phyloP scores from a whole-genome alignment of 1,140 invertebrate genomes.

The Cecropterus lyciades region DNA sequence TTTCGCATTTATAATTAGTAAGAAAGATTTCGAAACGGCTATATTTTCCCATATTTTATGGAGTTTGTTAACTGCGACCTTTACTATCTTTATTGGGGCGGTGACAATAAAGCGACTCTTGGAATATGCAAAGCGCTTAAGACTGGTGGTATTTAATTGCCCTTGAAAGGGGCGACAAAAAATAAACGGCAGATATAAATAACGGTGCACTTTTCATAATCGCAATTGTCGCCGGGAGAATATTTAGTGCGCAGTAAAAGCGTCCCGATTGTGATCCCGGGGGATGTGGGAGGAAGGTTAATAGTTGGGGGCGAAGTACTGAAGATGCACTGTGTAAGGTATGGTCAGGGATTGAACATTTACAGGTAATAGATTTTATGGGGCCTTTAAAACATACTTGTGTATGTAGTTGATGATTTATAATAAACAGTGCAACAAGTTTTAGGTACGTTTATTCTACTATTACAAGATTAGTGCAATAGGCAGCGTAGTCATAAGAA shows the following conservation, averaged over 20 bases:
- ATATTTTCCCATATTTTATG: conserved; percentile 38
- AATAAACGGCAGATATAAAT: conserved; percentile 80
- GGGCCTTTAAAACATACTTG: too few relatives aligned
- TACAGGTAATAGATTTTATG: conserved; percentile 16
- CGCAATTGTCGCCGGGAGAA: conserved; percentile 83
- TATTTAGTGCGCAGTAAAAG: conserved; percentile 83
- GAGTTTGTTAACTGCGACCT: conserved; percentile 53
- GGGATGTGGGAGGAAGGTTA: conserved; percentile 55
- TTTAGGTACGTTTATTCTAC: too few relatives aligned
- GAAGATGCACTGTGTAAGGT: conserved; percentile 15
- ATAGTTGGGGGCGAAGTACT: conserved; percentile 56
- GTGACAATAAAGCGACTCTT: conserved; percentile 62
- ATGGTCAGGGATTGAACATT: conserved; percentile 10
- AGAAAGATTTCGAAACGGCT: not conserved
- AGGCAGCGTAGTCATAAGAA: too few relatives aligned
- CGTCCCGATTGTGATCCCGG: conserved; percentile 59
- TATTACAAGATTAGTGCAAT: too few relatives aligned
- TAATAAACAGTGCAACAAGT: too few relatives aligned
- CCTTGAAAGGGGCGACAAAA: conserved; percentile 83
- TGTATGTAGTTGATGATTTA: too few relatives aligned
- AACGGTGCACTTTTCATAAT: conserved; percentile 84
- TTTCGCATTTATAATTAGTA: too few relatives aligned
- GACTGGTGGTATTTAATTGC: conserved; percentile 82
- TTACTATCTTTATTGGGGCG: conserved; percentile 71
- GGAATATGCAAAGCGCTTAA: conserved; percentile 81